Base-by-base conservation (phyloP, 1,140 invertebrate genomes). In the Cherax destructor region DNA sequence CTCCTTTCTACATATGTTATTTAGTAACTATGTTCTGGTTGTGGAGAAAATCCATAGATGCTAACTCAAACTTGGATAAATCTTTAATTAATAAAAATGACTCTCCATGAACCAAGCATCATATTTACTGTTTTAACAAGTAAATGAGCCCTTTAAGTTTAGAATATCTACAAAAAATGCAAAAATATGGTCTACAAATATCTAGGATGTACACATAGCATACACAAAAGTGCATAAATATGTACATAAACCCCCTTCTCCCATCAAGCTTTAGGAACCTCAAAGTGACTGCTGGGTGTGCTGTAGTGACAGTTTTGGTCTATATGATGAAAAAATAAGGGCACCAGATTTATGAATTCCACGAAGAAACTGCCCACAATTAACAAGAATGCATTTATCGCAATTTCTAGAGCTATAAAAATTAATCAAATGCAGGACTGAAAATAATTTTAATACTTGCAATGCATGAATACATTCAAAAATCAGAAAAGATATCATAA, bases 271-370 rank as follows among this genome's bases (percentile, higher is more conserved):
- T 61, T 52, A 30, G 77, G 21, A 91, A 72, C 89, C 89, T 80
- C 77, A 80, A 91, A 85, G 89, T 91, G 81, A 91, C 89, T 85
- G 83, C 65, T 86, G 89, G 81, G 89, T 78, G 81, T 91, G 87
- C 87, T 88, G 89, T 69, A 78, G 89, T 90, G 88, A 84, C 50
- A 86, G 80, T 84, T 90, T 77, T 83, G 81, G 30, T 90, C 81
- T 78, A 78, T 56, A 90, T 59, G 81, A 90, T 83, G 80, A 41
- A 90, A 83, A 90, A 90, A 84, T 61, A 90, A 65, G 80, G 88
- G 80, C 65, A 83, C 88, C 81, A 77, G 79, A 90, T 65, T 90
- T 30, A 90, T 65, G 65, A 90, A 84, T 90, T 90, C 88, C 81
- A 77, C 30, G 80, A 84, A 84, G 74, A 90, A 77, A 77, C 81